Percentiles rank a stretch among this genome's conserved stretches.
Evolutionary conservation across 2,888 invertebrate species (phyloP).

Genomic region (Geotrupes spiniger): DNA sequence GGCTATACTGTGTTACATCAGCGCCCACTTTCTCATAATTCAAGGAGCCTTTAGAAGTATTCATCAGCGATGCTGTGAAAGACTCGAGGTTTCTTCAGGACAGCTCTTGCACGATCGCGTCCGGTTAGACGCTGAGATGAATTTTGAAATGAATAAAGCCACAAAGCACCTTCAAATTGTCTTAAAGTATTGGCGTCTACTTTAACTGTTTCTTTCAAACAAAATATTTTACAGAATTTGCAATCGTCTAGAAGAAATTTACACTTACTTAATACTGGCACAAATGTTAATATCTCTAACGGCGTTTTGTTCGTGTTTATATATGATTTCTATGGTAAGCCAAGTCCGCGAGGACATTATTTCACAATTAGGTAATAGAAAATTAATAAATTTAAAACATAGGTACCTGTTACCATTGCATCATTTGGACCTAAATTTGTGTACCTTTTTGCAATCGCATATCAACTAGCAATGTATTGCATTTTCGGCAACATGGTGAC

Average conservation of each 20-base stretch:
- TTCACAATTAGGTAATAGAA: no score
- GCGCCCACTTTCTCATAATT: constrained; percentile 32
- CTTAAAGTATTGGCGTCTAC: constrained; percentile 23
- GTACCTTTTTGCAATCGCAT: constrained; percentile 23
- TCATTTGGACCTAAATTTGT: constrained; percentile 17
- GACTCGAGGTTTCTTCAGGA: constrained; percentile 10
- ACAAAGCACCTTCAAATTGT: constrained; percentile 32
- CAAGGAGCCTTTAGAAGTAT: constrained; percentile 34
- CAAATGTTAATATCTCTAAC: constrained; percentile 28
- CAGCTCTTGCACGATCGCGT: constrained; percentile 14
- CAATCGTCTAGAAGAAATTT: constrained; percentile 26
- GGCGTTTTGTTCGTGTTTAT: constrained; percentile 29
- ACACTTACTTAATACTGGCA: constrained; percentile 24
- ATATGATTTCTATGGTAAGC: constrained; percentile 23
- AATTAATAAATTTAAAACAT: no score
- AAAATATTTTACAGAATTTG: constrained; percentile 20
- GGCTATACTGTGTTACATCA: constrained; percentile 30
- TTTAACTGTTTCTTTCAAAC: background rate
- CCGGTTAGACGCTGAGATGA: constrained; percentile 28
- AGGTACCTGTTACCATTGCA: constrained; percentile 15
- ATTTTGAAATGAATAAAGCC: constrained; percentile 30
- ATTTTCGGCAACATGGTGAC: constrained; percentile 21
- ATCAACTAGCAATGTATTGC: constrained; percentile 22
- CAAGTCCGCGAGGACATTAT: no score
- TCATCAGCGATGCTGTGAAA: constrained; percentile 22